Conservation (phyloP, 2,888 invertebrate genomes). For the Leptura quadrifasciata region DNA sequence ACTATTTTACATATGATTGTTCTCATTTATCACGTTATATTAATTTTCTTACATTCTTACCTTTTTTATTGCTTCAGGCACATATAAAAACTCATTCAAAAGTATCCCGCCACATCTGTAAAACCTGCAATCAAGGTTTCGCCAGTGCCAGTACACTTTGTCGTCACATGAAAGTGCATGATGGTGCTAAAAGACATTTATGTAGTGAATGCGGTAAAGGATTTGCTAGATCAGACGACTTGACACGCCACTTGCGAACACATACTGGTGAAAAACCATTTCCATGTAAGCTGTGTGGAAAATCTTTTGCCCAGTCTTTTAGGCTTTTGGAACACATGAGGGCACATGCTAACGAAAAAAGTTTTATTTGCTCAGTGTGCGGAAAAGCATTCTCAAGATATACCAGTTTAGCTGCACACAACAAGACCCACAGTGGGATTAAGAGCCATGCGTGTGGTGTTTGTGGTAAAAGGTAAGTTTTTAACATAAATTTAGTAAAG, state of each 20-base stretch:
- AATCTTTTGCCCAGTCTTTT: slow-evolving; percentile 68
- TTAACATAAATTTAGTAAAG: background rate
- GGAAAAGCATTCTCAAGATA: slow-evolving; percentile 72
- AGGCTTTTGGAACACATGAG: slow-evolving; percentile 70
- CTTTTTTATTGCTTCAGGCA: slow-evolving; percentile 35
- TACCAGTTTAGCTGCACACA: slow-evolving; percentile 70
- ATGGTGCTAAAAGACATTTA: slow-evolving; percentile 69
- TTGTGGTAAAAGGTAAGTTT: slow-evolving; percentile 71
- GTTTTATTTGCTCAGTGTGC: slow-evolving; percentile 71
- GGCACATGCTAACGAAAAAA: slow-evolving; percentile 71
- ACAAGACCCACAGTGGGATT: slow-evolving; percentile 70
- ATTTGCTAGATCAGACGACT: slow-evolving; percentile 71
- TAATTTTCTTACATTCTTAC: background rate
- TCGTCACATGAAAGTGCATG: slow-evolving; percentile 70
- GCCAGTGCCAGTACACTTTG: slow-evolving; percentile 73
- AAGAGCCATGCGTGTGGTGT: slow-evolving; percentile 71
- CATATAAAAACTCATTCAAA: slow-evolving; percentile 65
- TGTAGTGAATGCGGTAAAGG: slow-evolving; percentile 72
- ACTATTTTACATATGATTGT: background rate
- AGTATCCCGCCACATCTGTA: slow-evolving; percentile 66
- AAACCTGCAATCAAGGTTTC: slow-evolving; percentile 72
- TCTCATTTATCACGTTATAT: too few relatives aligned
- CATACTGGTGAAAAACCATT: slow-evolving; percentile 73
- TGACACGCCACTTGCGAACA: slow-evolving; percentile 70
- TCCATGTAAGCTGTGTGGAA: slow-evolving; percentile 71